Evolutionary conservation across 2,797 vertebrate species (phyloP).

Genomic region (Phylloscopus collybita): DNA sequence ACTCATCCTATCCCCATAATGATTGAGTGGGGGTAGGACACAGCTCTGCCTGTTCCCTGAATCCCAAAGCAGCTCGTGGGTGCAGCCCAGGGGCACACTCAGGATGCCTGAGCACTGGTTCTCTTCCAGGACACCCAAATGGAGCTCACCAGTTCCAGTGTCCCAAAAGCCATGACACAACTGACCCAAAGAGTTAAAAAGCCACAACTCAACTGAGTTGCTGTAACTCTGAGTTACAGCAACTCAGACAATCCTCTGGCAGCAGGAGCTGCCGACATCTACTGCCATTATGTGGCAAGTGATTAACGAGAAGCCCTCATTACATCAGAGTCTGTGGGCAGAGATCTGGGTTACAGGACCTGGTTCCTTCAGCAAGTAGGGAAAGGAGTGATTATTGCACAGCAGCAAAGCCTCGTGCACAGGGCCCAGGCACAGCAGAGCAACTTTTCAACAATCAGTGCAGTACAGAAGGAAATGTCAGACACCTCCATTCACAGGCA

Average conservation of each 20-base stretch:
- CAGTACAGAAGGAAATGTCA: background rate
- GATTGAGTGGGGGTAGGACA: fast-evolving
- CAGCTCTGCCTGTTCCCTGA: background rate
- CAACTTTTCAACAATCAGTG: background rate
- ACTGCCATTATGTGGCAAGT: background rate
- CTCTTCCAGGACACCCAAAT: background rate
- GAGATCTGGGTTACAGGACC: background rate
- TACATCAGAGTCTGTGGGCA: background rate
- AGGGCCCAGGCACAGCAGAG: background rate
- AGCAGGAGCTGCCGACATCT: background rate
- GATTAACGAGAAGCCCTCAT: background rate
- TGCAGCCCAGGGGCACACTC: background rate
- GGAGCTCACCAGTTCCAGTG: background rate
- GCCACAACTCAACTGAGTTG: too few relatives aligned
- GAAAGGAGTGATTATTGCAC: background rate
- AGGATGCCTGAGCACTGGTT: background rate
- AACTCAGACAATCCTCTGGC: background rate
- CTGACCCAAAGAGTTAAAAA: background rate
- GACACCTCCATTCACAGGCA: background rate
- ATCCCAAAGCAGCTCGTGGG: background rate
- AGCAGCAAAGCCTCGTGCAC: background rate
- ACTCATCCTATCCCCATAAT: background rate
- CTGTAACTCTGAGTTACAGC: background rate
- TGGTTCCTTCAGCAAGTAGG: background rate
- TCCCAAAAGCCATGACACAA: background rate